phyloP scores from a whole-genome alignment of 1,140 invertebrate species.

The Aplysia californica region DNA sequence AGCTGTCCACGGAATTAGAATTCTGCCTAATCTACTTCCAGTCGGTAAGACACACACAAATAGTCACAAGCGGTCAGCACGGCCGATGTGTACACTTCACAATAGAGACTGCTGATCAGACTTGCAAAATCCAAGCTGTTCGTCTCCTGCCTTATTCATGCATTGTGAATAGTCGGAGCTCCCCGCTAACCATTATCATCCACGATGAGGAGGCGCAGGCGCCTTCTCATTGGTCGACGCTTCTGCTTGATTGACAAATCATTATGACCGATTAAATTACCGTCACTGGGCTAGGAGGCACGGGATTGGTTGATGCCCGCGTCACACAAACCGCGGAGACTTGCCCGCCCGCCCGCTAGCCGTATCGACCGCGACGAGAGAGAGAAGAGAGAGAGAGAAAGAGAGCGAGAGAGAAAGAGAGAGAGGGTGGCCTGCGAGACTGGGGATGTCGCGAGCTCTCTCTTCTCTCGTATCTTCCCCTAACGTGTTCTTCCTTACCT shows the following conservation, averaged over 20 bases:
- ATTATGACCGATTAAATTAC: constrained; percentile 49
- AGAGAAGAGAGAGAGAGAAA: background rate
- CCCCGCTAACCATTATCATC: constrained; percentile 43
- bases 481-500: too few species aligned
- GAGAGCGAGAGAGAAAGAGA: background rate
- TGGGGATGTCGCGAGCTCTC: too few species aligned
- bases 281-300: constrained; percentile 17
- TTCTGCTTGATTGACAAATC: constrained; percentile 49
- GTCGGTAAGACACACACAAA: constrained; percentile 35
- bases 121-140: constrained; percentile 50
- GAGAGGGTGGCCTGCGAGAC: background rate
- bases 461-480: too few species aligned
- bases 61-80: constrained; percentile 16
- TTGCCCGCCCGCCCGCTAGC: constrained; percentile 17
- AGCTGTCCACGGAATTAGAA: constrained; percentile 26
- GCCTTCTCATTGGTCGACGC: constrained; percentile 39
- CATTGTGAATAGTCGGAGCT: constrained; percentile 41
- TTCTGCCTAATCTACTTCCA: constrained; percentile 35
- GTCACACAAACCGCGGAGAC: too few species aligned
- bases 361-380: too few species aligned
- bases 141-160: constrained; percentile 52
- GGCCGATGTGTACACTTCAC: constrained; percentile 33
- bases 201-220: constrained; percentile 38
- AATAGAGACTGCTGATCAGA: constrained; percentile 42
- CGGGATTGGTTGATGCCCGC: too few species aligned